Base-by-base conservation (phyloP, 1,140 invertebrate genomes). In the Stegodyphus dumicola region DNA sequence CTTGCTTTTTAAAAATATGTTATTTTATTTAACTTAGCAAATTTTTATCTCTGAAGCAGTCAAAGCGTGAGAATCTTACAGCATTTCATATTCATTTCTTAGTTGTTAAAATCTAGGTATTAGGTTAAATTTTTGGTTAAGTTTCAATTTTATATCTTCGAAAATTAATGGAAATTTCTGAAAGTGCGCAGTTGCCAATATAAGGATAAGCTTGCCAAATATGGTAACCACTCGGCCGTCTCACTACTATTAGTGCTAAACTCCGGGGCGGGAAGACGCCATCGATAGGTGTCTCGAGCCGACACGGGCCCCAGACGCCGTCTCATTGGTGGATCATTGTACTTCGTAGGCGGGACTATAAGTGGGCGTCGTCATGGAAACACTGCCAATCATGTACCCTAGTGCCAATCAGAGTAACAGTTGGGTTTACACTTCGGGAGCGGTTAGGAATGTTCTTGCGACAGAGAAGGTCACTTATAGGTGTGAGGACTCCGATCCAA, bases 241-340 rank as follows among this genome's bases (percentile, higher is more conserved):
- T 77, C 84, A 86, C 84, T 70, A 77, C 76, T 74, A 77, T 86
- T 78, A 86, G 84, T 86, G 84, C 84, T 86, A 86, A 86, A 86
- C 84, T 86, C 84, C 74, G 75, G 84, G 84, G 84, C 84, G 84
- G 75, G 84, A 60, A 70, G 76, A 78, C 75, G 84, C 84, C 84
- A 86, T 86, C 75, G 84, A 86, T 86, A 86, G 84, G 75, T 86
- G 84, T 78, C 75, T 86, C 56, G 84, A 86, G 84, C 84, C 84
- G 84, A 77, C 67, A 78, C 69, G 49, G 75, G 76, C 75, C 76
- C 76, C 75, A 73, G 54, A 74, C 84, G 76, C 56, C 75, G 56
- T 78, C 76, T 78, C 84, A 86, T 86, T 86, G 84, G 84, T 78
- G 75, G 75, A 78, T 77, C 74, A 77, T 73, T 71, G 69, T 69